phyloP scores from a whole-genome alignment of 1,140 invertebrate genomes.

The Cydia splendana region DNA sequence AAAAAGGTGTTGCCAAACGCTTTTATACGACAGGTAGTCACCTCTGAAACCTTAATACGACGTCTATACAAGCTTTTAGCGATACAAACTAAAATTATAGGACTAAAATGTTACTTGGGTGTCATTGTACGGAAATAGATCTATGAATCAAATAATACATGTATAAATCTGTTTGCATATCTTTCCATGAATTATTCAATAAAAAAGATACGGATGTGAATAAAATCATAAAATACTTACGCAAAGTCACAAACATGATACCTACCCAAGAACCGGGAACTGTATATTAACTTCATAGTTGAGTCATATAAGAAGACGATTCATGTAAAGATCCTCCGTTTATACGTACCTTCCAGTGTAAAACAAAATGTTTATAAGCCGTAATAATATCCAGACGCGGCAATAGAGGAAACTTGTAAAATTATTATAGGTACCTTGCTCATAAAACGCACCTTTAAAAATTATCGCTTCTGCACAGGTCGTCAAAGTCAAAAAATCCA shows the following conservation, averaged over 20 bases:
- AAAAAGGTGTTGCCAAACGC: too few relatives aligned
- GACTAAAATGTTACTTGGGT: too few relatives aligned
- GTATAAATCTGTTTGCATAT: too few relatives aligned
- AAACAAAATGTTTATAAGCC: not conserved
- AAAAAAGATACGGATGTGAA: not conserved
- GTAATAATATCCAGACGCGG: not conserved
- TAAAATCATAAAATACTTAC: not conserved
- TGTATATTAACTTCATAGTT: not conserved
- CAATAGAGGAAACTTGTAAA: not conserved
- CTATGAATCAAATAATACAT: too few relatives aligned
- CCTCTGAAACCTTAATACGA: too few relatives aligned
- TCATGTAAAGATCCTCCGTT: not conserved
- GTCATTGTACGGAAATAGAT: too few relatives aligned
- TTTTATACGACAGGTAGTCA: too few relatives aligned
- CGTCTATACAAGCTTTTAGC: too few relatives aligned
- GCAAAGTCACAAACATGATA: not conserved
- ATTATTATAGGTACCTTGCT: not conserved
- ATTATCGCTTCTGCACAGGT: not conserved
- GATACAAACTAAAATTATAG: too few relatives aligned
- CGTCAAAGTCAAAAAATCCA: not conserved
- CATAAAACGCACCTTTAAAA: not conserved
- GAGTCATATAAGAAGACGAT: not conserved
- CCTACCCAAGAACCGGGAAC: not conserved
- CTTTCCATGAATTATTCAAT: too few relatives aligned
- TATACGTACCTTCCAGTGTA: not conserved